These are phyloP conservation scores for Microchirus variegatus DNA, from an alignment of 2,797 vertebrate species.

Conservation along the genomic window DNA sequence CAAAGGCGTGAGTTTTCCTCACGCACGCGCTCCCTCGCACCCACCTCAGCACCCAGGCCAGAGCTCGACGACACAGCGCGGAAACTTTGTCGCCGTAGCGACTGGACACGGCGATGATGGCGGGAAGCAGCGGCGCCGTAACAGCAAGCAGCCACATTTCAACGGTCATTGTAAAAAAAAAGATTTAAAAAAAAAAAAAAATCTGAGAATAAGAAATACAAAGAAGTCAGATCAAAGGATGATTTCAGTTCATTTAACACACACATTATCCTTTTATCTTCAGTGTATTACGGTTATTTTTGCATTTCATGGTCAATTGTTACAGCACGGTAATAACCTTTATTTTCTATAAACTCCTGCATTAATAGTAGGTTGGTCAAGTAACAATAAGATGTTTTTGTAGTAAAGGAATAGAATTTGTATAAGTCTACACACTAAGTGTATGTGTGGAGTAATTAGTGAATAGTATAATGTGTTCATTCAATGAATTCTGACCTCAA, in stretches of 20 bases:
- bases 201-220: constrained; percentile 12
- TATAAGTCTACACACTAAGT: too few species aligned
- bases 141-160: constrained; percentile 60
- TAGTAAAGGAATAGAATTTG: too few species aligned
- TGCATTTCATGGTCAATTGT: too few species aligned
- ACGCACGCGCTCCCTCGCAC: constrained; percentile 47
- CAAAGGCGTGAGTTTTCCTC: constrained; percentile 64
- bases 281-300: too few species aligned
- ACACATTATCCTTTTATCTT: too few species aligned
- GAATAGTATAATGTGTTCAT: too few species aligned
- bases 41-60: constrained; percentile 34
- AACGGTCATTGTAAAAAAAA: neutral
- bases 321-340: too few species aligned
- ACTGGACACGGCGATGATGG: constrained; percentile 35
- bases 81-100: constrained; percentile 20
- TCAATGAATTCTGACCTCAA: too few species aligned
- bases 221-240: neutral
- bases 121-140: constrained; percentile 57
- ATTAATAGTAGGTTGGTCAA: too few species aligned
- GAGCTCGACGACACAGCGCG: constrained; percentile 41
- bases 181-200: neutral
- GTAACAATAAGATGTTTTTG: too few species aligned
- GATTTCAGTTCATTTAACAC: neutral
- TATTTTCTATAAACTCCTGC: too few species aligned
- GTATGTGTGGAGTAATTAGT: too few species aligned